phyloP scores from a whole-genome alignment of 2,888 invertebrate genomes.

The Vesta saturnalis region DNA sequence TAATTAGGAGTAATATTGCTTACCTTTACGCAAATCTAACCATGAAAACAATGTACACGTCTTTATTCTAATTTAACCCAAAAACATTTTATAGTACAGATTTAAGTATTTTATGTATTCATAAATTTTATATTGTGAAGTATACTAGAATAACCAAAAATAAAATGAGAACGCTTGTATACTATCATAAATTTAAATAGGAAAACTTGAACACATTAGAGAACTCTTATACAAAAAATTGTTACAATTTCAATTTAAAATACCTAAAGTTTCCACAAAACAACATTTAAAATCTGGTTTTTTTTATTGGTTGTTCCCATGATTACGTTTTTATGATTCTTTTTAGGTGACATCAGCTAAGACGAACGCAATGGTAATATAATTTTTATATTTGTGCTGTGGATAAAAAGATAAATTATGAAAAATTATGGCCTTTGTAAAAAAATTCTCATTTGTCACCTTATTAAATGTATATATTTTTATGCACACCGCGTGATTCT shows the following conservation, averaged over 20 bases:
- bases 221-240: neutral
- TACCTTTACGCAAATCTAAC: no score
- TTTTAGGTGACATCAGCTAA: constrained; percentile 9
- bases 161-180: neutral
- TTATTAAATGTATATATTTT: neutral
- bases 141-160: neutral
- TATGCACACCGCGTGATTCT: no score
- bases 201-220: neutral
- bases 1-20: no score
- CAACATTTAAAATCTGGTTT: neutral
- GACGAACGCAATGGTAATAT: neutral
- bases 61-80: neutral
- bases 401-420: constrained; percentile 1
- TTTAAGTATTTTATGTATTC: constrained; percentile 1
- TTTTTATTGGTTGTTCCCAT: neutral
- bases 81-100: neutral
- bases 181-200: neutral
- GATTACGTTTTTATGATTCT: constrained; percentile 4
- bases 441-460: constrained; percentile 5
- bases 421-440: neutral
- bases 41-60: neutral
- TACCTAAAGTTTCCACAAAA: neutral
- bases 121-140: neutral
- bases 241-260: neutral
- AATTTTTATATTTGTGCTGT: neutral